These are phyloP conservation scores for Ploceus nigricollis DNA, from an alignment of 2,113 vertebrate species.

Conservation along the genomic window DNA sequence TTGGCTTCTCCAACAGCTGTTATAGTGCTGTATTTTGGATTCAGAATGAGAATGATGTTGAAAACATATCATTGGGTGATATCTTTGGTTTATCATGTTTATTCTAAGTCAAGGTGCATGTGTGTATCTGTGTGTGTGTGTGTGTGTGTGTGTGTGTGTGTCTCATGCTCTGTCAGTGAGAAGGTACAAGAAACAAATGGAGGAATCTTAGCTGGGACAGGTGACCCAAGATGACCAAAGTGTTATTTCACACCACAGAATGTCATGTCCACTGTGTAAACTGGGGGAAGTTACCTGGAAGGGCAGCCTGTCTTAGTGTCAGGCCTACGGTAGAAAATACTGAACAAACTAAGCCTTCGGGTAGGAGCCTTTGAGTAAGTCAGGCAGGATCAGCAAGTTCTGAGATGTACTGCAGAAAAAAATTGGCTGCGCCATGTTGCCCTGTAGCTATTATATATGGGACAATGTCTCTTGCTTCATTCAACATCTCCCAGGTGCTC, in stretches of 20 bases:
- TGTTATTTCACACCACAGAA: not conserved
- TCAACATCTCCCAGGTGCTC: not conserved
- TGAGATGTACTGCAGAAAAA: not conserved
- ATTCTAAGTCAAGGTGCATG: not conserved
- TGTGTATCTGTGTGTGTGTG: fast-evolving
- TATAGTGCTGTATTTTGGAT: not conserved
- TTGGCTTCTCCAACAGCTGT: not conserved
- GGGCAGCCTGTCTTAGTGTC: not conserved
- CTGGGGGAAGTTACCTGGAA: not conserved
- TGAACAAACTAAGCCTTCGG: not conserved
- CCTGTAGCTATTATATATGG: fast-evolving
- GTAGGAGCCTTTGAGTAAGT: not conserved
- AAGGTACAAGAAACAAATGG: not conserved
- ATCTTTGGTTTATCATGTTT: not conserved
- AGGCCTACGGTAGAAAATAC: not conserved
- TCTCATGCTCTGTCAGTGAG: not conserved
- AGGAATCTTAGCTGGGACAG: too few relatives aligned
- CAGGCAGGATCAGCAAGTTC: not conserved
- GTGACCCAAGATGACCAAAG: not conserved
- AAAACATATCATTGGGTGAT: not conserved
- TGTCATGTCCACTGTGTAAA: fast-evolving
- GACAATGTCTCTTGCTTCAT: not conserved
- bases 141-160: not conserved
- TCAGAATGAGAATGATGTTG: not conserved
- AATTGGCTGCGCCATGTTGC: fast-evolving